Percentiles rank a stretch among this genome's conserved stretches.
Conservation (phyloP, 2,888 invertebrate genomes). For the Onthophagus sagittarius region DNA sequence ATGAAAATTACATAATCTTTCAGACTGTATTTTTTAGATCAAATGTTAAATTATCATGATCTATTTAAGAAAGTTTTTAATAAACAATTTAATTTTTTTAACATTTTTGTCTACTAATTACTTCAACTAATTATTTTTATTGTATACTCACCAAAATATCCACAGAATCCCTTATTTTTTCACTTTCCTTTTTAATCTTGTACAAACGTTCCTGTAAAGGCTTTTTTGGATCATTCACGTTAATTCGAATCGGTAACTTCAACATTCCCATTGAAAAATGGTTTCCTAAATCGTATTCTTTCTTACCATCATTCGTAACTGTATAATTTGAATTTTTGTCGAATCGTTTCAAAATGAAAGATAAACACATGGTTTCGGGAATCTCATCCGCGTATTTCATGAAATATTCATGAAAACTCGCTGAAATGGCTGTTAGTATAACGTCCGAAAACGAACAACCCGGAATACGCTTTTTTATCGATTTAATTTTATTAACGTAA, state of each 20-base stretch:
- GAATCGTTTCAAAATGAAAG: slow-evolving; percentile 12
- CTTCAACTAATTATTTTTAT: not conserved
- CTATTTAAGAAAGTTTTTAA: not conserved
- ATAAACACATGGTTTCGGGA: slow-evolving; percentile 16
- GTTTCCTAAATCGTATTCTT: slow-evolving; percentile 13
- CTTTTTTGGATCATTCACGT: not conserved
- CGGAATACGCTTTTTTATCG: slow-evolving; percentile 15
- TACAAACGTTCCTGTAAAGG: slow-evolving; percentile 2
- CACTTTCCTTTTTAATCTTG: slow-evolving; percentile 10
- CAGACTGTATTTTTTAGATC: not conserved
- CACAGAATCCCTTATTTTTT: slow-evolving; percentile 13
- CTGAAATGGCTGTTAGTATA: slow-evolving; percentile 18
- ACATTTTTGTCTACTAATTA: no score
- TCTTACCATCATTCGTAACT: not conserved
- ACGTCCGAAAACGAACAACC: slow-evolving; percentile 18
- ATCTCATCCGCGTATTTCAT: slow-evolving; percentile 13
- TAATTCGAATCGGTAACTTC: slow-evolving; percentile 4
- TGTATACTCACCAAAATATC: slow-evolving; percentile 18
- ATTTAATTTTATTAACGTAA: slow-evolving; percentile 19
- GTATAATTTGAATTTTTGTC: slow-evolving; percentile 6
- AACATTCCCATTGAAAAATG: slow-evolving; percentile 15
- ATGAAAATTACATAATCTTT: no score
- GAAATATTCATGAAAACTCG: slow-evolving; percentile 20
- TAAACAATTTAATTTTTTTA: not conserved
- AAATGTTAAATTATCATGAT: no score